Evolutionary conservation across 2,888 invertebrate genomes (phyloP).

Genomic region (Alviniconcha strummeri): DNA sequence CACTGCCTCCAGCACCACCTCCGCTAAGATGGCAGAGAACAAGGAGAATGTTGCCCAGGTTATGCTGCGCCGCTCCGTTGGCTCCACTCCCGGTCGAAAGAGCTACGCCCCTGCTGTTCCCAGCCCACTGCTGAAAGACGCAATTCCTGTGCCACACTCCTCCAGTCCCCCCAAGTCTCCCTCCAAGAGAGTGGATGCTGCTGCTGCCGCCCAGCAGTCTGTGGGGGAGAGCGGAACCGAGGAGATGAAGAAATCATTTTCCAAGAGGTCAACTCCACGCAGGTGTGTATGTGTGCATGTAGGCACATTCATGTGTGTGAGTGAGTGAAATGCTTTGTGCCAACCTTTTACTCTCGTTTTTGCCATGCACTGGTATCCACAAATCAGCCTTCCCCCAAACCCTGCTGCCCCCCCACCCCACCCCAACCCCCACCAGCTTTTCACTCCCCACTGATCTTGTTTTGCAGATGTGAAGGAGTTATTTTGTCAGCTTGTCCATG

Average conservation of each 20-base stretch:
- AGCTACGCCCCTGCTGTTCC: constrained; percentile 62
- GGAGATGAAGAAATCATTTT: neutral
- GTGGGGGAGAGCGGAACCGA: neutral
- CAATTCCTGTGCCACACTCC: constrained; percentile 34
- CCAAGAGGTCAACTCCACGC: neutral
- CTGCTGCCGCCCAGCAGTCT: too few species aligned
- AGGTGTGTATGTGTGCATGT: neutral
- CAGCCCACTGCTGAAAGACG: constrained; percentile 59
- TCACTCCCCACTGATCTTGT: too few species aligned
- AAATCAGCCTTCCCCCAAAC: too few species aligned
- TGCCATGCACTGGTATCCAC: too few species aligned
- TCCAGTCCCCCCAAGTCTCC: neutral
- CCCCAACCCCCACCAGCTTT: too few species aligned
- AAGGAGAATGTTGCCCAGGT: constrained; percentile 35
- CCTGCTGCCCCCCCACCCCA: too few species aligned
- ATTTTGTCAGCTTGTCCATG: too few species aligned
- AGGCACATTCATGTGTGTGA: neutral
- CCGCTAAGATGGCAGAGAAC: constrained; percentile 10
- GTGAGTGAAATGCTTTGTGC: neutral
- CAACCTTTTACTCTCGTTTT: too few species aligned
- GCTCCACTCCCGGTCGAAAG: constrained; percentile 34
- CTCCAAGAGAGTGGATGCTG: neutral
- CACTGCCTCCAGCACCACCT: neutral
- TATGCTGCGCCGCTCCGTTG: constrained; percentile 3
- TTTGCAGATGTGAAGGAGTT: too few species aligned